Evolutionary conservation across 1,140 invertebrate species (phyloP), one percentile per base, ranked within the genome.

Genomic region (Holotrichia oblita): DNA sequence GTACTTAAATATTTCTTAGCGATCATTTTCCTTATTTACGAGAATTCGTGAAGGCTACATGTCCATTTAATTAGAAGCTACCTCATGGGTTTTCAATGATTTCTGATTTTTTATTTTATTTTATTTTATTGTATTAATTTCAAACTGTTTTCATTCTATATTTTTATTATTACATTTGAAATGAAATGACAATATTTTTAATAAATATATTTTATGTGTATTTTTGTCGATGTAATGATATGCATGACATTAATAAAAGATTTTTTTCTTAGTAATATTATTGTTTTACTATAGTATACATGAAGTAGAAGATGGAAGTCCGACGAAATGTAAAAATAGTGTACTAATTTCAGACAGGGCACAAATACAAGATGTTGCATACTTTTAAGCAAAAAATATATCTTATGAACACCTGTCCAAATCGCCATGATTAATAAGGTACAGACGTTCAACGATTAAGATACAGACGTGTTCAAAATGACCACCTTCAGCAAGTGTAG

Each of bases 1-100:
- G 73, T 74, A 74, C 73, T 74, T 74, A 74, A 34, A 74, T 20
- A 40, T 41, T 74, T 74, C 40, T 41, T 40, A 41, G 9, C 27
- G 40, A 14, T 40, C 27, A 12, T 44, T 44, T 74, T 41, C 34
- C 14, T 74, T 74, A 12, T 41, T 74, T 74, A 69, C 61, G 61
- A 69, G 61, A 74, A 74, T 74, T 44, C 41, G 34, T 44, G 73
- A 74, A 40, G 73, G 73, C 73, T 74, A 74, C 41, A 74, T 74
- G 73, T 74, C 73, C 73, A 74, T 74, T 74, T 74, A 74, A 74
- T 74, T 74, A 74, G 61, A 40, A 74, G 73, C 73, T 74, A 74
- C 73, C 73, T 74, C 73, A 74, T 74, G 73, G 73, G 73, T 74
- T 74, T 74, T 74, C 41, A 69, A 69, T 69, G 22, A 69, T 74